Evolutionary conservation across 92 coral and sea anemone genomes (phyloP).

Genomic region (Blastomussa wellsi): DNA sequence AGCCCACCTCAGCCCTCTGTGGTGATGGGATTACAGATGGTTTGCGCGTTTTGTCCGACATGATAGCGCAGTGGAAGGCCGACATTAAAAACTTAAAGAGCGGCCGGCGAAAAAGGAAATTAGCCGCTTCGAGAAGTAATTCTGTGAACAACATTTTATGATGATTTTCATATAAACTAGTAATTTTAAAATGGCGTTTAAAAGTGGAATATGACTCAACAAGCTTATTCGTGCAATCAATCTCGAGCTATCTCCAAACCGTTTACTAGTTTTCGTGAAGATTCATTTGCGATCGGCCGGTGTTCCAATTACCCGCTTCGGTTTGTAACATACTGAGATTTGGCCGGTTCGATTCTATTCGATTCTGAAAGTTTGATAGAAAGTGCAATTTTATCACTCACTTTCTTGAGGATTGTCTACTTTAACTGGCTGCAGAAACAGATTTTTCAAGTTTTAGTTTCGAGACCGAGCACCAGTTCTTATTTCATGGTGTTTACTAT

Average conservation of each 20-base stretch:
- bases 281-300: not conserved
- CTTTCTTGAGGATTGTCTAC: not conserved
- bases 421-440: not conserved
- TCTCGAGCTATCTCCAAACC: not conserved
- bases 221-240: not conserved
- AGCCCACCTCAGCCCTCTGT: constrained; percentile 84
- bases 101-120: constrained; percentile 50
- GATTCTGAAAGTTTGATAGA: not conserved
- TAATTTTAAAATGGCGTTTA: not conserved
- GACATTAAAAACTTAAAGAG: constrained; percentile 76
- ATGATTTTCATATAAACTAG: not conserved
- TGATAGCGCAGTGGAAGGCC: constrained; percentile 90
- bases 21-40: constrained; percentile 97
- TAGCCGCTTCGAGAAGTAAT: constrained; percentile 75
- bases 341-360: not conserved
- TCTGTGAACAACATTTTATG: constrained; percentile 75
- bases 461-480: not conserved
- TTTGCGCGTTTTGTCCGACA: constrained; percentile 76
- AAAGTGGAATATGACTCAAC: not conserved
- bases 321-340: not conserved
- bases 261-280: not conserved
- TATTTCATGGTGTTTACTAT: not conserved
- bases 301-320: constrained; percentile 16
- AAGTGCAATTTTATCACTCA: not conserved
- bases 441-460: not conserved